Base-by-base conservation (phyloP, 2,888 invertebrate species). In the Caenorhabditis sp. region DNA sequence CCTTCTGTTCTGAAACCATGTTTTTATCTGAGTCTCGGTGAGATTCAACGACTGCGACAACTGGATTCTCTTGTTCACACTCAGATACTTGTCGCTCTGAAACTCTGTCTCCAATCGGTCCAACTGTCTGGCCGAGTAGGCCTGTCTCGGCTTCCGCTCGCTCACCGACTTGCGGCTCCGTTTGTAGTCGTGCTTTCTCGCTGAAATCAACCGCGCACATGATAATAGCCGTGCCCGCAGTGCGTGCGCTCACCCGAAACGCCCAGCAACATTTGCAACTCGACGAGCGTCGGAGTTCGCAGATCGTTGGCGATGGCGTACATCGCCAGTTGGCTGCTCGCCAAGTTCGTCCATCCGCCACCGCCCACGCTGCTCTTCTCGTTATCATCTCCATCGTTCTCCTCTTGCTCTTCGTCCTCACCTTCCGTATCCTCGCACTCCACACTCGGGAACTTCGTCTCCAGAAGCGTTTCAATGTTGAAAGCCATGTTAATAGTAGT, bases 1-100 rank as follows among this genome's bases (percentile, higher is more conserved):
- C 91, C 91, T 92, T 70, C 96, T 92, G 89, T 96, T 95, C 90
- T 95, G 95, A 89, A 96, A 96, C 96, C 96, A 96, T 0, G 96
- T 96, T 90, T 96, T 96, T 82, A 96, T 95, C 91, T 96, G 96
- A 0, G 95, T 95, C 90, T 96, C 96, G 0, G 95, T 95, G 46
- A 96, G 91, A 81, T 93, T 94, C 32, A 97, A 90, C 0, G 93
- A 93, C 89, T 95, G 94, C 0, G 96, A 95, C 4, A 97, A 91
- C 86, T 96, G 95, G 93, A 95, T 94, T 61, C 97, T 92, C 90
- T 96, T 97, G 87, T 94, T 95, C 0, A 97, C 96, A 90, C 95
- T 96, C 62, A 97, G 92, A 90, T 97, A 97, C 90, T 97, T 96
- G 91, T 97, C 96, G 61, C 94, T 92, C 93, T 93, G 95, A 90